Evolutionary conservation across 2,797 vertebrate genomes (phyloP).

Genomic region (Erpetoichthys calabaricus): DNA sequence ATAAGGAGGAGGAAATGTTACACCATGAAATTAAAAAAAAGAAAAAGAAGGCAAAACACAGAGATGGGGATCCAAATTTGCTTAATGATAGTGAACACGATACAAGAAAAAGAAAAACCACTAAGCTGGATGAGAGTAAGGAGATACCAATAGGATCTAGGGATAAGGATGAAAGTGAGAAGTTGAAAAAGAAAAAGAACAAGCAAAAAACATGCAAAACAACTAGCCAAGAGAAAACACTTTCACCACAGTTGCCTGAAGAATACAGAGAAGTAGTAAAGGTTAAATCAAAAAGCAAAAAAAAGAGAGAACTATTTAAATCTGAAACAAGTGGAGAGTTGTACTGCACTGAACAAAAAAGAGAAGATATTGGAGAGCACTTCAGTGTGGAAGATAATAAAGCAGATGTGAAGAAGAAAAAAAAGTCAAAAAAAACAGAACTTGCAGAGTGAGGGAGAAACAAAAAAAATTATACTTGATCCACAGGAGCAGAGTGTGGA

Average conservation of each 20-base stretch:
- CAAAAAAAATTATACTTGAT: neutral
- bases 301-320: constrained; percentile 2
- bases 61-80: neutral
- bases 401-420: constrained; percentile 18
- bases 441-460: neutral
- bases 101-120: too few relatives aligned
- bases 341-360: constrained; percentile 4
- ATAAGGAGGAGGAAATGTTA: too few relatives aligned
- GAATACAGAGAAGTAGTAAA: neutral
- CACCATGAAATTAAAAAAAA: neutral
- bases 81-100: too few relatives aligned
- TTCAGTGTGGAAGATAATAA: constrained; percentile 7
- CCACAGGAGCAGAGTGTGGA: constrained; percentile 8
- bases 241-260: neutral
- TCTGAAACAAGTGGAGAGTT: constrained; percentile 7
- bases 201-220: constrained; percentile 15
- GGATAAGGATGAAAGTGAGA: neutral
- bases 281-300: constrained; percentile 11
- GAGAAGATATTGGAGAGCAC: constrained; percentile 1
- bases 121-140: too few relatives aligned
- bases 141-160: neutral
- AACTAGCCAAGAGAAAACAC: too few relatives aligned
- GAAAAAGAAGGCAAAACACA: constrained; percentile 1
- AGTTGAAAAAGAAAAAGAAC: constrained; percentile 20
- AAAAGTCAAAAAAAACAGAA: constrained; percentile 4